Evolutionary conservation across 92 coral and sea anemone species (phyloP).

Genomic region (Siderastrea radians): DNA sequence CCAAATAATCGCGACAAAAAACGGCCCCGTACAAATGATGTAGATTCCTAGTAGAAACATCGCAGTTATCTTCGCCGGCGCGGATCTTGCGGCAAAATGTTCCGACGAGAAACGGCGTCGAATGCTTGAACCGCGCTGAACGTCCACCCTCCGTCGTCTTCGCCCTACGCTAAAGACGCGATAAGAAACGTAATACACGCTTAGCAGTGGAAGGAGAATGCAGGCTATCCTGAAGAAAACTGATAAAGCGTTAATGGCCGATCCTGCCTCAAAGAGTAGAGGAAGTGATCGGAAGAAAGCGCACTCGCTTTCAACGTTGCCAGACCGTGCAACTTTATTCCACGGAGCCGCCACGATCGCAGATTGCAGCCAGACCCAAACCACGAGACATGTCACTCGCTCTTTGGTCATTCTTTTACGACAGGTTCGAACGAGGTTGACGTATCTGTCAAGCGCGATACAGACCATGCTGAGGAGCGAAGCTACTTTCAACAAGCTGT

Average conservation of each 20-base stretch:
- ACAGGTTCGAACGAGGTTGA: constrained; percentile 62
- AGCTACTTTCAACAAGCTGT: constrained; percentile 69
- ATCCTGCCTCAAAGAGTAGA: constrained; percentile 52
- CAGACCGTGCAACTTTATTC: constrained; percentile 35
- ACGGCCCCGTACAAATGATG: constrained; percentile 63
- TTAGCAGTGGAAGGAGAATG: constrained; percentile 62
- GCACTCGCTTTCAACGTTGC: background rate
- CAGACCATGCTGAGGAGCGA: constrained; percentile 75
- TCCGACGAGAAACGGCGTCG: constrained; percentile 53
- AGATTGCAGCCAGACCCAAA: constrained; percentile 73
- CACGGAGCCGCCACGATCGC: constrained; percentile 70
- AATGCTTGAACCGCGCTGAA: constrained; percentile 29
- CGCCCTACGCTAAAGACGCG: constrained; percentile 68
- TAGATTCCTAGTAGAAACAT: constrained; percentile 64
- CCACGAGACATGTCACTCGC: constrained; percentile 40
- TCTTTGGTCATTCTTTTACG: constrained; percentile 57
- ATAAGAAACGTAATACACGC: constrained; percentile 46
- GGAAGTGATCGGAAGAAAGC: constrained; percentile 47
- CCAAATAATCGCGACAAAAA: constrained; percentile 58
- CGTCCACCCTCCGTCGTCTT: constrained; percentile 65
- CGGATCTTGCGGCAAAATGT: constrained; percentile 56
- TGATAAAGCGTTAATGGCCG: constrained; percentile 36
- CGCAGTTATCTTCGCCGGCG: constrained; percentile 77
- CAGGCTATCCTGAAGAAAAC: constrained; percentile 41
- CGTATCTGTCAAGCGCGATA: constrained; percentile 76